Conservation (phyloP, 2,113 vertebrate species). For the Mormyrus iriodes region DNA sequence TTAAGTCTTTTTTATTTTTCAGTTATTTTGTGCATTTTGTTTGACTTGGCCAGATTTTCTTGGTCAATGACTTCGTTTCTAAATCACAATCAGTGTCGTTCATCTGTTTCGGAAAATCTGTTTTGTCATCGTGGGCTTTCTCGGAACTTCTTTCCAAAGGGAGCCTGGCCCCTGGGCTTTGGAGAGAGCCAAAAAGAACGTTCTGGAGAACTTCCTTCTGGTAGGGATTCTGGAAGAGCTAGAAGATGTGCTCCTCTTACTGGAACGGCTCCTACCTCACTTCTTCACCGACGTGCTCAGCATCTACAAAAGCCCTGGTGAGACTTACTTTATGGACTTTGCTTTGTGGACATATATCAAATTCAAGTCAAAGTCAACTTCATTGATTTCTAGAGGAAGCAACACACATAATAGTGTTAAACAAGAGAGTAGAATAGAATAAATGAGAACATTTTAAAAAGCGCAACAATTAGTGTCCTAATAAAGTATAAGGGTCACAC, state of each 20-base stretch:
- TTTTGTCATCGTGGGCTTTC: not conserved
- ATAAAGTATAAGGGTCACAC: not conserved
- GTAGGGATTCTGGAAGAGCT: constrained; percentile 81
- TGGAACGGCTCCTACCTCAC: constrained; percentile 85
- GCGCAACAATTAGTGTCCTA: not conserved
- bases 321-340: not conserved
- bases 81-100: not conserved
- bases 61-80: not conserved
- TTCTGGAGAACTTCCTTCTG: constrained; percentile 80
- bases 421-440: not conserved
- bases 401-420: not conserved
- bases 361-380: not conserved
- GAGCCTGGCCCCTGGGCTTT: constrained; percentile 79
- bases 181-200: constrained; percentile 75
- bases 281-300: constrained; percentile 78
- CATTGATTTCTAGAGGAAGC: not conserved
- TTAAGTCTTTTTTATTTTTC: not conserved
- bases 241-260: constrained; percentile 78
- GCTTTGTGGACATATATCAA: not conserved
- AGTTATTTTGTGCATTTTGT: not conserved
- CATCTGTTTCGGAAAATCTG: not conserved
- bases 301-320: constrained; percentile 84
- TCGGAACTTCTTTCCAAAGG: constrained; percentile 44
- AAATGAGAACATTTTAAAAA: not conserved
- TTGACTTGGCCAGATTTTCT: not conserved